Conservation (phyloP, 2,113 vertebrate genomes). For the Bujurquina vittata region DNA sequence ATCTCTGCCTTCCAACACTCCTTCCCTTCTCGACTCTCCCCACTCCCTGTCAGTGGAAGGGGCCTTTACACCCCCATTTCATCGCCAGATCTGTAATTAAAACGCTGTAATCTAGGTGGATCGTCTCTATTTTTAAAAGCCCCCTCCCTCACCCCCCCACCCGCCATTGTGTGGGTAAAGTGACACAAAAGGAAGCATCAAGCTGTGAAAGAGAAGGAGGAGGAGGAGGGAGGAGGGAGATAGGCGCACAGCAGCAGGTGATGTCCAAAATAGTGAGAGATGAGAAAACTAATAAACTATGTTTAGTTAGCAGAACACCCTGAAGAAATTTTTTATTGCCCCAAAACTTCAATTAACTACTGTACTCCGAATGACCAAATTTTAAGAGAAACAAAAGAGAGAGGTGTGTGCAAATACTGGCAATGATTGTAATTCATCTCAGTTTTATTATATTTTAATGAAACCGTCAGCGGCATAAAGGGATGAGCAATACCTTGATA, state of each 20-base stretch:
- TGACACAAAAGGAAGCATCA: conserved; percentile 60
- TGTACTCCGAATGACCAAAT: conserved; percentile 9
- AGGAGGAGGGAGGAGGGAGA: not conserved
- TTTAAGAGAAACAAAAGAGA: not conserved
- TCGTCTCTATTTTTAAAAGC: conserved; percentile 80
- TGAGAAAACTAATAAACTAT: conserved; percentile 49
- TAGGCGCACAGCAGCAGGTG: conserved; percentile 47
- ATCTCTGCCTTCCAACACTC: conserved; percentile 35
- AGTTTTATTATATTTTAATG: not conserved
- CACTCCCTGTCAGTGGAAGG: conserved; percentile 53
- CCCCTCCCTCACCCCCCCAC: not conserved
- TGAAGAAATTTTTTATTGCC: conserved; percentile 36
- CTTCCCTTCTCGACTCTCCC: conserved; percentile 2
- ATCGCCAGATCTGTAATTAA: conserved; percentile 82
- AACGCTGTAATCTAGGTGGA: conserved; percentile 78
- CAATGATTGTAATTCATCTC: not conserved
- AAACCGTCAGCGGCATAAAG: not conserved
- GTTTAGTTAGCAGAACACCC: conserved; percentile 47
- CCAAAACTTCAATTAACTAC: conserved; percentile 13
- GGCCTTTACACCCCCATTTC: conserved; percentile 57
- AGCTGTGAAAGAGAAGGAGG: conserved; percentile 13
- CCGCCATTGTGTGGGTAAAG: conserved; percentile 67
- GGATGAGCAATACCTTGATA: not conserved
- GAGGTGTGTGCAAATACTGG: not conserved
- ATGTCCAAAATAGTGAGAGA: conserved; percentile 44